Base-by-base conservation (phyloP, 2,113 vertebrate genomes). In the Cebus imitator region DNA sequence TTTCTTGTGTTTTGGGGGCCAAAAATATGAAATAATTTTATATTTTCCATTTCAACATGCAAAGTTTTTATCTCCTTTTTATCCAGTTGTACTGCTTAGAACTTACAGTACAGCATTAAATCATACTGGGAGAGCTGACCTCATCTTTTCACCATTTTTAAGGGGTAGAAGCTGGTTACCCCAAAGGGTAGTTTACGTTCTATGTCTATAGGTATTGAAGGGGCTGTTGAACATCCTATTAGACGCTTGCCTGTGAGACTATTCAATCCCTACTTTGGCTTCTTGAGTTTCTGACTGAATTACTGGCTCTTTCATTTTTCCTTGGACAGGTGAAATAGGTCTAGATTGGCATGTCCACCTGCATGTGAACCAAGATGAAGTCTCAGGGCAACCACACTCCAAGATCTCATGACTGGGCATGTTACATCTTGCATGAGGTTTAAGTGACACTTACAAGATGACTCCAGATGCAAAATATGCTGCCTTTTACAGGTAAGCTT, bases 351-450 rank as follows among this genome's bases (percentile, higher is more conserved):
- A 3, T 2, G 58, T 18, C 23, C 7, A 23, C 4, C 2, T 25
- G 23, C 40, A 88, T 1, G 0, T 13, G 8, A 87, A 81, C 11
- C 2, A 30, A 40, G 16, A 5, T 1, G 2, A 61, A 55, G 45
- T 1, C 61, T 64, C 23, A 23, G 35, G 57, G 25, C 0, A 9
- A 27, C 48, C 52, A 11, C 14, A 8, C 4, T 9, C 66, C 6
- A 5, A 25, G 35, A 58, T 9, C 30, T 25, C 10, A 35, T 27
- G 8, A 4, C 30, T 23, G 25, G 79, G 8, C 12, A 61, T 16
- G 35, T 13, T 23, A n/a, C 17, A 43, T 21, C 61, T 6, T 3
- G 20, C n/a, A 2, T 14, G 25, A 25, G 2, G 0, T 4, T 2
- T 40, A 14, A 75, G 8, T 4, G 3, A 1, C 37, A 55, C 2